Evolutionary conservation across 2,797 vertebrate genomes (phyloP).

Genomic region (Danio aesculapii): DNA sequence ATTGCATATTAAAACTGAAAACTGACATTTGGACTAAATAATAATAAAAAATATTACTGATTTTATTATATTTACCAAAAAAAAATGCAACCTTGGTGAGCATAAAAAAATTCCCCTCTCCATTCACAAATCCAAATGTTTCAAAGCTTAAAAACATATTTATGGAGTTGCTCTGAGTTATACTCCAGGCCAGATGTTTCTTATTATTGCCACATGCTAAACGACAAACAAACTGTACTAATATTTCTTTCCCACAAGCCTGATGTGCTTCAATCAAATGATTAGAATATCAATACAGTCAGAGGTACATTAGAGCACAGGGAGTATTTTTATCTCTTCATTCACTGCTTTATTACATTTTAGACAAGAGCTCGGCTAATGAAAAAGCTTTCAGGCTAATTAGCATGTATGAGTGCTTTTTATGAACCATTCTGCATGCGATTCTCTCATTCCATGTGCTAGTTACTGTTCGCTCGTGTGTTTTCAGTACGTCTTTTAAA

Average conservation of each 20-base stretch:
- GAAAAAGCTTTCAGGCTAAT: slow-evolving; percentile 50
- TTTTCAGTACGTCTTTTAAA: slow-evolving; percentile 3
- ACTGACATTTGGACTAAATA: no score
- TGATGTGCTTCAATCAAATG: neutral
- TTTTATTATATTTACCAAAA: no score
- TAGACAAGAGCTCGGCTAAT: slow-evolving; percentile 38
- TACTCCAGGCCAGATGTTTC: neutral
- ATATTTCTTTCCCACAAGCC: neutral
- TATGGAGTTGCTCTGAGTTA: neutral
- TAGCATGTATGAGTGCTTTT: slow-evolving; percentile 28
- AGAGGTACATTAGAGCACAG: neutral
- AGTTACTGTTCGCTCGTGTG: neutral
- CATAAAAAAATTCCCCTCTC: no score
- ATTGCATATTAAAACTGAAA: no score
- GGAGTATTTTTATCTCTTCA: slow-evolving; percentile 67
- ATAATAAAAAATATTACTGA: no score
- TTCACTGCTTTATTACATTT: slow-evolving; percentile 39
- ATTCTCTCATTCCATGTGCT: neutral
- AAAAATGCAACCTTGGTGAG: no score
- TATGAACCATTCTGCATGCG: slow-evolving; percentile 11
- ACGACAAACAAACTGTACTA: neutral
- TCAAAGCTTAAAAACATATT: no score
- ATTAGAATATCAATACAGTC: slow-evolving; percentile 31
- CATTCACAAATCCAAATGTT: no score
- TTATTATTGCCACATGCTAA: slow-evolving; percentile 1